Base-by-base conservation (phyloP, 1,140 invertebrate species). In the Trachelipus rathkii region DNA sequence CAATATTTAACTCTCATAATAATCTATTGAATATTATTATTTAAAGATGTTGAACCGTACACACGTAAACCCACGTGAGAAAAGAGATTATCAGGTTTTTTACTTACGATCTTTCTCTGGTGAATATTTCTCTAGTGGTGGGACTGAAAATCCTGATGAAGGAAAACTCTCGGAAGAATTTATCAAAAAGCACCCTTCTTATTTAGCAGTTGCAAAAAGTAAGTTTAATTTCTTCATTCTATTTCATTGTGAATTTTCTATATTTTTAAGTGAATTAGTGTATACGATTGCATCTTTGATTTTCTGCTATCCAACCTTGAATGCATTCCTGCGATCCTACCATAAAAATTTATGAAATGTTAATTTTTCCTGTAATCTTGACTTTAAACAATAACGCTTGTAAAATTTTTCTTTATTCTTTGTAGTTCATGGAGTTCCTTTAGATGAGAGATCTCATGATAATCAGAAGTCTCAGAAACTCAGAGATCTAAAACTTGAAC, bases 21-120 rank as follows among this genome's bases (percentile, higher is more conserved):
- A 23, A 71, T n/a, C 70, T 71, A 24, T 33, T 67, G 19, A 10
- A 24, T 23, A 9, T 23, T 4, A 68, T 44, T 8, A 43, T n/a
- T 44, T 53, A 9, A 21, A 75, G 73, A 75, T 69, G 53, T 23
- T 75, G 53, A 75, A 75, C 66, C 7, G 73, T 44, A 75, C 73
- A 3, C 23, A 44, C 66, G 66, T 44, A 0, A 66, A 46, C 5
- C 50, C 44, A 9, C 60, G 67, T 11, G 73, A 75, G 43, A 75
- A 69, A 44, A 24, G 66, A 43, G 73, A 75, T 53, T 75, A 23
- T 33, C 46, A 75, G 24, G 15, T 75, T 10, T 75, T 75, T 68
- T 75, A 75, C 66, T 24, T 75, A 24, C 60, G 67, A 44, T 66
- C 11, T 53, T 75, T 75, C 44, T 24, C 21, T 43, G 43, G 67